Conservation (phyloP, 2,797 vertebrate species). For the Pangasius macronema region DNA sequence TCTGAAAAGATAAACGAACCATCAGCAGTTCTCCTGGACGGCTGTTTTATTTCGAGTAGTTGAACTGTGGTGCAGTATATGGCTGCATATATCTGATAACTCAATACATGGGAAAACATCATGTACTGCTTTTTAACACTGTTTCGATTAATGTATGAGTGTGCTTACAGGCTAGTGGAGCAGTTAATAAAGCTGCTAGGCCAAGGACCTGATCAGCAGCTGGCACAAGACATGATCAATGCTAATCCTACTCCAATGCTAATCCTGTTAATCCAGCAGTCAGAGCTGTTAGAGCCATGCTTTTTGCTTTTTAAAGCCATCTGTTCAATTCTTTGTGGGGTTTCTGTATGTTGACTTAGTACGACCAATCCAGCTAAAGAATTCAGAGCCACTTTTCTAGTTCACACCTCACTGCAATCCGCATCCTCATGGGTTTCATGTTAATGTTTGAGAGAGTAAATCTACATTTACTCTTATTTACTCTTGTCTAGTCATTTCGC, state of each 20-base stretch:
- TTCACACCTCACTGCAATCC: background rate
- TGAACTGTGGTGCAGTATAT: background rate
- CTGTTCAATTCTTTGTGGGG: background rate
- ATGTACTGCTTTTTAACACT: background rate
- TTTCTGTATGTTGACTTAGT: background rate
- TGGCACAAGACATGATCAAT: conserved; percentile 23
- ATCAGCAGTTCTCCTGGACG: background rate
- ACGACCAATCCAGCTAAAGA: background rate
- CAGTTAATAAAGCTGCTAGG: background rate
- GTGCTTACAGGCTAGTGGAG: background rate
- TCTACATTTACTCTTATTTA: background rate
- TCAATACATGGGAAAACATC: background rate
- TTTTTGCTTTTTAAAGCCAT: background rate
- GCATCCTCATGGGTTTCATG: background rate
- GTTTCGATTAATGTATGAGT: background rate
- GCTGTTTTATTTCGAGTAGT: conserved; percentile 4
- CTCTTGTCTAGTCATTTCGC: background rate
- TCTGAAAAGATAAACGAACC: conserved; percentile 32
- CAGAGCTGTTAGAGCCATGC: background rate
- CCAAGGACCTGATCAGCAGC: background rate
- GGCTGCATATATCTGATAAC: background rate
- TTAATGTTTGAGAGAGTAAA: background rate
- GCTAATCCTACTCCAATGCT: conserved; percentile 28
- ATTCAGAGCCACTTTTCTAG: background rate
- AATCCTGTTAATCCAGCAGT: conserved; percentile 22